Evolutionary conservation across 2,797 vertebrate genomes (phyloP), one percentile per base, ranked within the genome.

Genomic region (Orientallactaga sibirica): DNA sequence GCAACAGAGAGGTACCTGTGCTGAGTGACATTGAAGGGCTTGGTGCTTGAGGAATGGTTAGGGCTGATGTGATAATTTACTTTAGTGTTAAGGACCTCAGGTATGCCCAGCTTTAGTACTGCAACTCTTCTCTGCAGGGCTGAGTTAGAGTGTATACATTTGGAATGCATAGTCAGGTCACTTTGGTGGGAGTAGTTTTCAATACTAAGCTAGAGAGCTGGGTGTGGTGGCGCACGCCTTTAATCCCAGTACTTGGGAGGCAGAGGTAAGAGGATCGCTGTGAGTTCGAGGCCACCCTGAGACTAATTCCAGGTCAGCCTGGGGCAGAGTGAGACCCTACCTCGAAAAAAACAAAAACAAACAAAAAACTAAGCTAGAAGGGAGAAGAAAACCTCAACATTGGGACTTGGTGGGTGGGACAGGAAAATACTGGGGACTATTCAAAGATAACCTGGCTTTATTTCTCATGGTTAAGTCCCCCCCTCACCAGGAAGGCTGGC

Each of bases 181-280:
- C n/a, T 90, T n/a, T 93, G 75, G 68, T 94, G 75, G 85, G 71
- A 89, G 52, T 48, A 89, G 25, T 25, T 89, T 93, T 95, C 22
- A 55, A 1, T 74, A 66, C 71, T 91, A 83, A 92, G 74, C 52
- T n/a, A 70, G 80, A 52, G 29, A 7, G 33, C 33, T 2, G 33
- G 33, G 33, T 37, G 33, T 37, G 33, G 33, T 37, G 33, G 33
- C 33, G 33, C 33, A 37, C 33, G 33, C 33, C 33, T 37, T 37
- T 37, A 37, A 37, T 37, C 33, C 33, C 33, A 37, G 33, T 37
- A 74, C 3, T 90, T 88, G 64, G 86, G 82, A 95, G 55, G 43
- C 20, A 70, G 43, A 41, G 74, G 33, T 37, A 37, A 2, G 33
- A 37, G 33, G 33, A 37, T 37, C 33, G 33, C 33, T 2, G 33